Conservation (phyloP, 2,888 invertebrate genomes). For the Eupithecia pulchellata region DNA sequence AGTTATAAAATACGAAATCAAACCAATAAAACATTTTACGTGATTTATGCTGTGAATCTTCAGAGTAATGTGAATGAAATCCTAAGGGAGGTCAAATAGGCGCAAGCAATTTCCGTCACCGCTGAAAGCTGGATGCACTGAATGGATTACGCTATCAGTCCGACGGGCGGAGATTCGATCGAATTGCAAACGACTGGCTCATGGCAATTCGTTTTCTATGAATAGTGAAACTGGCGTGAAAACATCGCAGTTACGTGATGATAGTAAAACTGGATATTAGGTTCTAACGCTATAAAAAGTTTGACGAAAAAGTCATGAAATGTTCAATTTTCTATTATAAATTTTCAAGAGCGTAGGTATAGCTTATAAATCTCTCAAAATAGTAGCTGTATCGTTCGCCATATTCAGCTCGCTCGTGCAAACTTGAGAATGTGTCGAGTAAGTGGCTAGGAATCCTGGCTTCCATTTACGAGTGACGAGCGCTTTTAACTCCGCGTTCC, state of each 20-base stretch:
- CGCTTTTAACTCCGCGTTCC: conserved; percentile 46
- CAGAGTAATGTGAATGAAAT: conserved; percentile 30
- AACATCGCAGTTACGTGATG: conserved; percentile 10
- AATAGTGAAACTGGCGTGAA: conserved; percentile 25
- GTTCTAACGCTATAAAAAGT: background rate
- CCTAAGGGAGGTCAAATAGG: conserved; percentile 32
- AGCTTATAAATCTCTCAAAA: background rate
- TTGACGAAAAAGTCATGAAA: background rate
- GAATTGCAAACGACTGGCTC: conserved; percentile 37
- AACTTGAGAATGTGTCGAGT: conserved; percentile 55
- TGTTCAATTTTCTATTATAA: background rate
- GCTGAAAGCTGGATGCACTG: conserved; percentile 36
- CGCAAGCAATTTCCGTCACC: conserved; percentile 40
- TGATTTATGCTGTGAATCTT: background rate
- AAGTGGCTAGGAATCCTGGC: conserved; percentile 56
- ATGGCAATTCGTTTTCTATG: conserved; percentile 29
- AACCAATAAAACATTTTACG: background rate
- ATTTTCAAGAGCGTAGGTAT: background rate
- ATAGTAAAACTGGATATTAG: background rate
- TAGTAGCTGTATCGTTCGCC: background rate
- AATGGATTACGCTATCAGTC: conserved; percentile 40
- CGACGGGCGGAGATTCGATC: conserved; percentile 38
- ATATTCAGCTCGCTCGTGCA: conserved; percentile 52
- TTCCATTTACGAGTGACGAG: conserved; percentile 54
- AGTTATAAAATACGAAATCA: background rate